Conservation (phyloP, 2,113 vertebrate species). For the Pterocles burchelli region DNA sequence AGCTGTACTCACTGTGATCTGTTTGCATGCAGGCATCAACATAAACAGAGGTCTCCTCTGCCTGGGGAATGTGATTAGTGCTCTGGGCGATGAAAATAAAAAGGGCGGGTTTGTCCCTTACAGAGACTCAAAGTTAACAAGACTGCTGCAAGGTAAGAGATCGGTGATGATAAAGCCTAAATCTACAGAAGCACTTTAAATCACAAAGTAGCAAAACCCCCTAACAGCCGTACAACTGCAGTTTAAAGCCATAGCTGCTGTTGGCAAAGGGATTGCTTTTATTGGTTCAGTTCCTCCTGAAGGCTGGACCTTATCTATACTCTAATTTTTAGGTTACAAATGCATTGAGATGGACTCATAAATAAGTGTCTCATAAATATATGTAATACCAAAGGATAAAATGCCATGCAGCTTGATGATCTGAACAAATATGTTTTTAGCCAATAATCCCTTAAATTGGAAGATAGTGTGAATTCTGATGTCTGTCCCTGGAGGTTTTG, state of each 20-base stretch:
- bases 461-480: not conserved
- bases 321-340: not conserved
- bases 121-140: slow-evolving; percentile 95
- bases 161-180: not conserved
- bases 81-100: slow-evolving; percentile 94
- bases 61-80: slow-evolving; percentile 96
- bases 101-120: slow-evolving; percentile 93
- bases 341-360: not conserved
- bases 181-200: not conserved
- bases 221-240: not conserved
- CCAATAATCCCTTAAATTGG: not conserved
- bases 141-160: slow-evolving; percentile 89
- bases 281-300: not conserved
- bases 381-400: not conserved
- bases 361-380: no score
- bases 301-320: not conserved
- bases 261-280: not conserved
- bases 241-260: not conserved
- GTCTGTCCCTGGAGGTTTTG: not conserved
- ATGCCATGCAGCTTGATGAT: not conserved
- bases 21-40: slow-evolving; percentile 85
- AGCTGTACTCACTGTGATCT: not conserved
- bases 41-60: slow-evolving; percentile 94
- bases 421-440: not conserved
- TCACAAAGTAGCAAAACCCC: not conserved